Percentiles rank a stretch among this genome's conserved stretches.
Evolutionary conservation across 1,140 invertebrate genomes (phyloP).

Genomic region (Ladona fulva): DNA sequence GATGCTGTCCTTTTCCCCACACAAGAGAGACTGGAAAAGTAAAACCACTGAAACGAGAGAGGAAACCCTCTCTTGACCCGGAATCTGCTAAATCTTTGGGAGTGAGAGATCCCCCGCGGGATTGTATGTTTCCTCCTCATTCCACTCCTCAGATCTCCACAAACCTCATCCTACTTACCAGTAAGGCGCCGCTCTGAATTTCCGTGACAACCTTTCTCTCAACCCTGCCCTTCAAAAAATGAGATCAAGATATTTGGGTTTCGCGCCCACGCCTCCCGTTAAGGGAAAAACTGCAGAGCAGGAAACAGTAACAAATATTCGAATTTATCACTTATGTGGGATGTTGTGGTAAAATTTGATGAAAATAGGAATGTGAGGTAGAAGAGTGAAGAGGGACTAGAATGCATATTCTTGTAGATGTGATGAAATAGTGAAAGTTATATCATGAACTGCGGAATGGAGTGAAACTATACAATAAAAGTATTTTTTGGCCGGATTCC

Average conservation of each 20-base stretch:
- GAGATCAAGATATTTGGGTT: no score
- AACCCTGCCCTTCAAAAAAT: no score
- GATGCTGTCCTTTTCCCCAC: neutral
- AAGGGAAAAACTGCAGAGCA: no score
- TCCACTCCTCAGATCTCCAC: neutral
- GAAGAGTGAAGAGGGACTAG: neutral
- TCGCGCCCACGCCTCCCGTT: no score
- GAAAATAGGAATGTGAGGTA: no score
- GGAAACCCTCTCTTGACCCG: neutral
- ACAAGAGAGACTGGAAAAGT: neutral
- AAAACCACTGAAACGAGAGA: neutral
- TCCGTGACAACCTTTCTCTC: neutral
- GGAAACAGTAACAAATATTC: no score
- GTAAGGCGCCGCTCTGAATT: neutral
- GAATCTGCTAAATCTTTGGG: neutral
- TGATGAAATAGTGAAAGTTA: neutral
- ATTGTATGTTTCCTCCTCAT: neutral
- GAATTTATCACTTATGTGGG: no score
- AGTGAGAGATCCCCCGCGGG: neutral
- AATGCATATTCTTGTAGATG: neutral
- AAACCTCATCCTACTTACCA: neutral
- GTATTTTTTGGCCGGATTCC: no score
- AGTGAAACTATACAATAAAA: no score
- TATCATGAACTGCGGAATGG: neutral
- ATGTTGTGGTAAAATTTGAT: no score